These are phyloP conservation scores for Scaptomyza cyrtandrae DNA, from an alignment of 2,888 invertebrate species.

Conservation along the genomic window DNA sequence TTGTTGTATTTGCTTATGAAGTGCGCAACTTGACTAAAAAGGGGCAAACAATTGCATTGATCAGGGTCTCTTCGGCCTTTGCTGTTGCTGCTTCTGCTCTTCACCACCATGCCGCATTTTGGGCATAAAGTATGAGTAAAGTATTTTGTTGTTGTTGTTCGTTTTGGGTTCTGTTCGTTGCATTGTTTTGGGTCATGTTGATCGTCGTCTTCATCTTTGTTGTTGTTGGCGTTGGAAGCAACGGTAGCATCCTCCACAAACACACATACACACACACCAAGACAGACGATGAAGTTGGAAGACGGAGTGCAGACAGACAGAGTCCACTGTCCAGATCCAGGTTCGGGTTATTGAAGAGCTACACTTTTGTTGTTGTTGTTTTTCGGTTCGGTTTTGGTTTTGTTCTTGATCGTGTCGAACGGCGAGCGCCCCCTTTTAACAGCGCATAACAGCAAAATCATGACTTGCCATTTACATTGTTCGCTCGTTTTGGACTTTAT, in stretches of 20 bases:
- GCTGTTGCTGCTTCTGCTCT: background rate
- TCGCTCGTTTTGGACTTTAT: conserved; percentile 84
- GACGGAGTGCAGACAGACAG: conserved; percentile 9
- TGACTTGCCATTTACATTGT: conserved; percentile 84
- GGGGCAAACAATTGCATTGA: conserved; percentile 83
- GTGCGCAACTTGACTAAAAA: conserved; percentile 82
- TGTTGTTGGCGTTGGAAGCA: conserved; percentile 65
- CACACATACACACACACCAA: conserved; percentile 16
- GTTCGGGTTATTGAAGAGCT: conserved; percentile 26
- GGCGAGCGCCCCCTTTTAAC: conserved; percentile 84
- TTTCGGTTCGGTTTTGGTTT: conserved; percentile 27
- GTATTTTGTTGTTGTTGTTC: conserved; percentile 63
- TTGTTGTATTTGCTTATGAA: conserved; percentile 79
- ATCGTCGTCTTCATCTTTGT: conserved; percentile 55
- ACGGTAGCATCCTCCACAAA: conserved; percentile 76
- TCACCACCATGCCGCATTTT: conserved; percentile 55
- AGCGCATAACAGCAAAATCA: conserved; percentile 83
- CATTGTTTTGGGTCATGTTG: conserved; percentile 80
- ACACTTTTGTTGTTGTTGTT: conserved; percentile 38
- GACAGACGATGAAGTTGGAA: conserved; percentile 11
- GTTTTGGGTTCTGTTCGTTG: conserved; percentile 59
- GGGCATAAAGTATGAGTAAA: conserved; percentile 81
- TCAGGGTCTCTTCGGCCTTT: conserved; percentile 49
- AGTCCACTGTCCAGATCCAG: conserved; percentile 42
- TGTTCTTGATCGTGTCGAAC: conserved; percentile 83